Evolutionary conservation across 2,113 vertebrate species (phyloP), one percentile per base, ranked within the genome.

Genomic region (Albula glossodonta): DNA sequence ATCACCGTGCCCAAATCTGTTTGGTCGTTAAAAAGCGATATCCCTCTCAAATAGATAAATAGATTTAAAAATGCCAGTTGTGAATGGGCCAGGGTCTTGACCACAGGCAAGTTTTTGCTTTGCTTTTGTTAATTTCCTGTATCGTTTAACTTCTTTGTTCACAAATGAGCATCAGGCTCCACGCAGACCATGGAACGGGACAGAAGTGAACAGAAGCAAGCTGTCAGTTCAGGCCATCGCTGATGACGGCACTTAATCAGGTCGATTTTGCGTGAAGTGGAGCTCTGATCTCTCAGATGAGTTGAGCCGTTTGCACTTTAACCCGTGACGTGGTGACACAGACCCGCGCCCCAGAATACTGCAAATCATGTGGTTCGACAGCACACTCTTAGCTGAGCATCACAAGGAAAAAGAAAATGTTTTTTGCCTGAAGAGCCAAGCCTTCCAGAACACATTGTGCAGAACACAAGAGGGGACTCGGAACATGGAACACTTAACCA

Each of bases 401-500:
- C 19, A 66, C 60, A 22, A 19, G 17, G 60, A 66, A 3, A 66
- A 66, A 19, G 17, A 22, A 66, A 66, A 92, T 84, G 22, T 86
- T 87, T 90, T 89, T 85, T 84, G 83, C 82, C 85, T 89, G 86
- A 86, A 70, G 78, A 90, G 85, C 81, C 52, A 88, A 19, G 5
- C n/a, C 22, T 31, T 74, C 70, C 70, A 8, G 70, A 74, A 74
- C 5, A 10, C 70, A 25, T 89, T 80, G 74, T 79, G 60, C 50
- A 80, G 48, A 3, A 15, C 88, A 94, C 91, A 94, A 95, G 94
- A 86, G 91, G 70, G 89, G 86, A 89, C 60, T 91, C 85, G 91
- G 94, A 93, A 94, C 89, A 91, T 87, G 89, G 91, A 93, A 94
- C 91, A 91, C 91, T 94, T 94, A 91, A 93, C 94, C 91, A 94